Percentiles rank a stretch among this genome's conserved stretches.
phyloP scores from a whole-genome alignment of 2,888 invertebrate genomes.

The Metellina segmentata region DNA sequence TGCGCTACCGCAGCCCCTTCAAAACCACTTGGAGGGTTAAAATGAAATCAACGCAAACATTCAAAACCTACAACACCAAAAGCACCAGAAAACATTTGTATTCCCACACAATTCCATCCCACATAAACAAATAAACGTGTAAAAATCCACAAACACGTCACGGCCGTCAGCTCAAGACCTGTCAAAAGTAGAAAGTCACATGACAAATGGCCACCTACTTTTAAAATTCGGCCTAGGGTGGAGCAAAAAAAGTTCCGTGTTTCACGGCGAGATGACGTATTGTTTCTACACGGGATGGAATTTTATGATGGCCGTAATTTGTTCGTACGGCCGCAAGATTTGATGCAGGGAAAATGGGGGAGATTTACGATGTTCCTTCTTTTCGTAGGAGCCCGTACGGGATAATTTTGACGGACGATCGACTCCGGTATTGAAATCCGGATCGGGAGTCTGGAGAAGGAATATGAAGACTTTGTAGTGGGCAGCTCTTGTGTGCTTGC shows the following conservation, averaged over 20 bases:
- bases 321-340: background rate
- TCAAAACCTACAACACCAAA: background rate
- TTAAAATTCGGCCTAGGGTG: background rate
- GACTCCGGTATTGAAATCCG: conserved; percentile 31
- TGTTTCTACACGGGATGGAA: conserved; percentile 6
- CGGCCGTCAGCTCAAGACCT: background rate
- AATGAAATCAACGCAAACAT: background rate
- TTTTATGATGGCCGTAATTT: conserved; percentile 34
- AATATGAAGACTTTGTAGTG: background rate
- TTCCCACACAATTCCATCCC: too few relatives aligned
- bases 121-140: background rate
- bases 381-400: background rate
- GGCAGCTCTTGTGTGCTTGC: too few relatives aligned
- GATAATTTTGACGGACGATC: conserved; percentile 37
- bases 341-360: background rate
- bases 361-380: background rate
- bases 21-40: background rate
- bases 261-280: conserved; percentile 13
- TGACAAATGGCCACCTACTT: background rate
- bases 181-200: background rate
- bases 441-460: background rate
- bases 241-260: background rate
- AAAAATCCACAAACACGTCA: background rate
- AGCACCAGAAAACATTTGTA: background rate
- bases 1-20: too few relatives aligned